phyloP scores from a whole-genome alignment of 92 coral and sea anemone species.

The Porites rus region DNA sequence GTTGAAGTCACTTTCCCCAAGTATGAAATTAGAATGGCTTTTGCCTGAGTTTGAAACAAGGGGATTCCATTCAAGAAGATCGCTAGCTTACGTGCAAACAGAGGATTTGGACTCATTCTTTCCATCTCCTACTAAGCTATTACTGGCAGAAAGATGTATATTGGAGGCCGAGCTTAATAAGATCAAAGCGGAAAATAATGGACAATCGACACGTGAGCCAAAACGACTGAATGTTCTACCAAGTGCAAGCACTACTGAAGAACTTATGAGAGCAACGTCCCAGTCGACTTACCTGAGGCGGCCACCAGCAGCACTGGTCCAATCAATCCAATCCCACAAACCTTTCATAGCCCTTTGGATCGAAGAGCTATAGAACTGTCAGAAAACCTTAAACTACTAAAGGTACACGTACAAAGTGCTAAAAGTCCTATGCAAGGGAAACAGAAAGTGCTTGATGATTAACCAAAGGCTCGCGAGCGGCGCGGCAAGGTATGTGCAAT shows the following conservation, averaged over 20 bases:
- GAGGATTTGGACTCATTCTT: slow-evolving; percentile 60
- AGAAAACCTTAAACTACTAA: slow-evolving; percentile 48
- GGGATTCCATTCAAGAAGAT: slow-evolving; percentile 53
- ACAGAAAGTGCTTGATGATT: slow-evolving; percentile 28
- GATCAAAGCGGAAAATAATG: slow-evolving; percentile 6
- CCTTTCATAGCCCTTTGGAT: slow-evolving; percentile 37
- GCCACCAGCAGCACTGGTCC: not conserved
- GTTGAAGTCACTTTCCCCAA: too few species aligned
- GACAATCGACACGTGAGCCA: slow-evolving; percentile 22
- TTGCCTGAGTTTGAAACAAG: slow-evolving; percentile 40
- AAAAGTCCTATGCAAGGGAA: slow-evolving; percentile 31
- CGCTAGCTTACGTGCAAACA: slow-evolving; percentile 38
- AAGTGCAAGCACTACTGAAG: slow-evolving; percentile 21
- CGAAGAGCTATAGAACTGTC: slow-evolving; percentile 53
- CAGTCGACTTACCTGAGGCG: not conserved
- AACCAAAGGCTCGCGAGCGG: slow-evolving; percentile 10
- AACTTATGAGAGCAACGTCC: not conserved
- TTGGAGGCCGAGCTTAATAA: slow-evolving; percentile 42
- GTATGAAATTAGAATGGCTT: not conserved
- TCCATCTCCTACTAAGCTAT: slow-evolving; percentile 48
- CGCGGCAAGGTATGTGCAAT: slow-evolving; percentile 30
- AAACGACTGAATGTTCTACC: slow-evolving; percentile 28
- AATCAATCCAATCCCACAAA: not conserved
- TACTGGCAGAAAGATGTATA: slow-evolving; percentile 41
- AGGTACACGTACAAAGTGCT: slow-evolving; percentile 51